Evolutionary conservation across 2,888 invertebrate genomes (phyloP), one percentile per base, ranked within the genome.

Genomic region (Pristionchus entomophagus): DNA sequence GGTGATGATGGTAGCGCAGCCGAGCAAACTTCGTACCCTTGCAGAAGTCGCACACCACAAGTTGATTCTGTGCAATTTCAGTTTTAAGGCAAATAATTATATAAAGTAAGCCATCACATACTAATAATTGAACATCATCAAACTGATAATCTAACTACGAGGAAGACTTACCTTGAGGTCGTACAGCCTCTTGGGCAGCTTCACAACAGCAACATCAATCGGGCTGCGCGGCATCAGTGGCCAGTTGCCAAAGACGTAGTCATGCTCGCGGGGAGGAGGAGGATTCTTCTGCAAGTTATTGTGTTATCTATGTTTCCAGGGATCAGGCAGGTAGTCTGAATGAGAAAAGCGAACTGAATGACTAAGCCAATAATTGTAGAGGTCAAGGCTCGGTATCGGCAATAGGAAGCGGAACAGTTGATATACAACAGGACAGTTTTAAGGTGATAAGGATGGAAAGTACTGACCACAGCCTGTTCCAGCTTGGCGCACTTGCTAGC

Each of bases 381-480:
- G n/a, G n/a, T n/a, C n/a, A n/a, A n/a, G n/a, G n/a, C n/a, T n/a
- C n/a, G n/a, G n/a, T n/a, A n/a, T n/a, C n/a, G n/a, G n/a, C n/a
- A n/a, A n/a, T n/a, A n/a, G n/a, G n/a, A n/a, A n/a, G n/a, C n/a
- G n/a, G n/a, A n/a, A n/a, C n/a, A n/a, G n/a, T n/a, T n/a, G n/a
- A n/a, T n/a, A n/a, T n/a, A n/a, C n/a, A n/a, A n/a, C n/a, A n/a
- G n/a, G n/a, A n/a, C n/a, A n/a, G n/a, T n/a, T n/a, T n/a, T n/a
- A n/a, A n/a, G n/a, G n/a, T n/a, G n/a, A n/a, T n/a, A n/a, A n/a
- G n/a, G n/a, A n/a, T n/a, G n/a, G n/a, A n/a, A n/a, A n/a, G n/a
- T n/a, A 73, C 73, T 8, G 12, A 73, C 73, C 41, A 65, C 65
- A 26, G 73, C 73, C 41, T 73, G n/a, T 35, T 73, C 73, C 26